Evolutionary conservation across 2,888 invertebrate species (phyloP), one percentile per base, ranked within the genome.

Genomic region (Hecatera dysodea): DNA sequence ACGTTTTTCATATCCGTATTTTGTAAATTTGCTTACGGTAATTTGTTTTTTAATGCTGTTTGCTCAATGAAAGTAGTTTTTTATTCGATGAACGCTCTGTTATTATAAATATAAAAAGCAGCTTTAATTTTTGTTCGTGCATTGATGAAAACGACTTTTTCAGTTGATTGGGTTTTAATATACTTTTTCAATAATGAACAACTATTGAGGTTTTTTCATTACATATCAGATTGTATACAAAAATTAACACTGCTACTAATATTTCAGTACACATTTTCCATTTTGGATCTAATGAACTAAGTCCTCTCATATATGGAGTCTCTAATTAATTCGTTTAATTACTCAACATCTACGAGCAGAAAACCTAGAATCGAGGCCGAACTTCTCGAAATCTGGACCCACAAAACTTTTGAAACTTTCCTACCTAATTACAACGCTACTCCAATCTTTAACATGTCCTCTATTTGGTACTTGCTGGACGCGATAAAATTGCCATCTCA

Each of bases 1-100:
- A 78, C 78, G 63, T 75, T 78, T 86, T 84, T 74, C 79, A 83
- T 84, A 79, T 81, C 81, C 75, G 75, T 72, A 59, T 69, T 67
- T 65, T 60, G 75, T 77, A 82, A 82, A 79, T 82, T 65, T 79
- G 72, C 68, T 67, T 52, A 67, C 57, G 42, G 71, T 82, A 69
- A 79, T 79, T 68, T 27, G 55, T 39, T 78, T 80, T 82, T 79
- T 72, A 53, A 73, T 67, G 15, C n/a, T 72, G 70, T 75, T 79
- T 71, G 56, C 46, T 27, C 72, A 22, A 55, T 55, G 70, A 61
- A 57, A 62, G 53, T 75, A 66, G 76, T 81, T 70, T 57, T 80
- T 60, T 42, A 44, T 64, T 29, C 36, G 19, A 53, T 29, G 2
- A 2, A 56, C 42, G 6, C 44, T 29, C 27, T 50, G 46, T 52